Conservation (phyloP, 2,113 vertebrate genomes). For the Montifringilla adamsi region DNA sequence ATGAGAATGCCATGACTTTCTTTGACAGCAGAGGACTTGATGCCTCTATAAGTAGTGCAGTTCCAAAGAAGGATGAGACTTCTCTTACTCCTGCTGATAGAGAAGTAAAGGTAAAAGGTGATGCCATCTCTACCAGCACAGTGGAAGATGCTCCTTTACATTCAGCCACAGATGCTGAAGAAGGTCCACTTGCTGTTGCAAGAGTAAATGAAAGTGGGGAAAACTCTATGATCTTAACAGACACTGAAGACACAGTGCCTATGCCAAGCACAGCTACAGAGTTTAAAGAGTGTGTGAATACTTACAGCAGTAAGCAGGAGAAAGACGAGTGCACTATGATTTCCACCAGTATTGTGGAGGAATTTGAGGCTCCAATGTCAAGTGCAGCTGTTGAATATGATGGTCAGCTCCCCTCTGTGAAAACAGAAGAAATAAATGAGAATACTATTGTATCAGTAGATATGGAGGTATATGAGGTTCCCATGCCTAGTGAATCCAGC, state of each 20-base stretch:
- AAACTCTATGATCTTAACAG: not conserved
- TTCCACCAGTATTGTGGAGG: constrained; percentile 75
- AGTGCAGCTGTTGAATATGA: constrained; percentile 39
- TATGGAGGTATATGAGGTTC: constrained; percentile 50
- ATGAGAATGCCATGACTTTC: not conserved
- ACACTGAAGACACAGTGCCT: constrained; percentile 57
- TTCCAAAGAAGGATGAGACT: not conserved
- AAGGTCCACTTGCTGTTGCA: not conserved
- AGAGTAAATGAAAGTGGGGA: not conserved
- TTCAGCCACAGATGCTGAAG: not conserved
- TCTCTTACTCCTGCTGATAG: not conserved
- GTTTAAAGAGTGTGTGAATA: constrained; percentile 4
- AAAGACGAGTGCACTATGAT: constrained; percentile 77
- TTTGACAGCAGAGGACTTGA: constrained; percentile 8
- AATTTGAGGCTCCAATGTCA: constrained; percentile 72
- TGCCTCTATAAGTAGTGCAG: constrained; percentile 16
- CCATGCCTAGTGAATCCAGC: constrained; percentile 70
- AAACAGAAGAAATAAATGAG: constrained; percentile 10
- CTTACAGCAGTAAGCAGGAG: constrained; percentile 29
- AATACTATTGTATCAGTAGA: not conserved
- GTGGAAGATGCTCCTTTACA: not conserved
- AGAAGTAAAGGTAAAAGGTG: constrained; percentile 23
- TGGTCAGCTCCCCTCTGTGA: not conserved
- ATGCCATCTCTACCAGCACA: constrained; percentile 73
- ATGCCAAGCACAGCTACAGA: constrained; percentile 74